Percentiles rank a stretch among this genome's conserved stretches.
Conservation (phyloP, 2,113 vertebrate species). For the Ivindomyrus marchei region DNA sequence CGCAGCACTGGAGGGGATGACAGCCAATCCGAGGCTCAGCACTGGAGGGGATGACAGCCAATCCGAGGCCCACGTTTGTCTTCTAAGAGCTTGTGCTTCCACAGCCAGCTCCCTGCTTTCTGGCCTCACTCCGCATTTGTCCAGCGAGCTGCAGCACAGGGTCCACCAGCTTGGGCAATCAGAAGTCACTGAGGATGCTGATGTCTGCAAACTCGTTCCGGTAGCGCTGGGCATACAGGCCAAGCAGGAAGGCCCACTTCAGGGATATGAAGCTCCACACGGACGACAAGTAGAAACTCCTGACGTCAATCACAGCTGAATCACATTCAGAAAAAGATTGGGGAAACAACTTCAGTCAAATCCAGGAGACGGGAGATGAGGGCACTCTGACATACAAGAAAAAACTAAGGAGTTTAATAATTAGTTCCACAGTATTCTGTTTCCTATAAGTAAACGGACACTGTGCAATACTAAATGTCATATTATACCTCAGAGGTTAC, state of each 20-base stretch:
- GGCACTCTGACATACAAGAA: not conserved
- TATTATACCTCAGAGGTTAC: not conserved
- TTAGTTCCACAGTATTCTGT: not conserved
- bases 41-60: not conserved
- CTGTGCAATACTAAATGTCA: not conserved
- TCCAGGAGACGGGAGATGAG: not conserved
- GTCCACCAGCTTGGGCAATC: slow-evolving; percentile 28
- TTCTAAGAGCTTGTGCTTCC: not conserved
- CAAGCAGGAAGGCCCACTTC: slow-evolving; percentile 83
- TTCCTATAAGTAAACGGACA: not conserved
- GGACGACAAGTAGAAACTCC: slow-evolving; percentile 78
- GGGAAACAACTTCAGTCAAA: not conserved
- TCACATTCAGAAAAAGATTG: not conserved
- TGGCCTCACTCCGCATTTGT: not conserved
- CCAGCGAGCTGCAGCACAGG: not conserved
- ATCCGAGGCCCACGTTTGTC: too few relatives aligned
- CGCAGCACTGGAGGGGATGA: not conserved
- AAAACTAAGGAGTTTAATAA: not conserved
- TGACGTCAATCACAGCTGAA: slow-evolving; percentile 70
- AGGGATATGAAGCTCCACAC: slow-evolving; percentile 86
- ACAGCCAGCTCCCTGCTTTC: not conserved
- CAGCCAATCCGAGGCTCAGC: too few relatives aligned
- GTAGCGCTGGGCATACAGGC: slow-evolving; percentile 76
- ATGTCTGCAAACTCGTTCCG: slow-evolving; percentile 87
- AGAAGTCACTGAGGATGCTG: slow-evolving; percentile 95